Percentiles rank a stretch among this genome's conserved stretches.
Evolutionary conservation across 2,113 vertebrate species (phyloP).

Genomic region (Tauraco erythrolophus): DNA sequence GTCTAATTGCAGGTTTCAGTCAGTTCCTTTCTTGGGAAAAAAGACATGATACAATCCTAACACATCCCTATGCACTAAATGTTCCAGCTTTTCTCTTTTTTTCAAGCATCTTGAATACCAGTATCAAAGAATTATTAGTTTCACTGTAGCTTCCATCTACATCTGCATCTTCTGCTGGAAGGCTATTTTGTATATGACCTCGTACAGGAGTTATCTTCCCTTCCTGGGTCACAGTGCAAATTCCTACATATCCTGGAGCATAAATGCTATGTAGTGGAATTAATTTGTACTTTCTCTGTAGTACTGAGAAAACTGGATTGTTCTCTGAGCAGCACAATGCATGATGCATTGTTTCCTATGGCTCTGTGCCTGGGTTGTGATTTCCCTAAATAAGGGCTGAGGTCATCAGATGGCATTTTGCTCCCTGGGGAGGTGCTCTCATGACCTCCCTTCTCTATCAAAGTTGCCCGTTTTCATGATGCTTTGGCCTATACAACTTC

Average conservation of each 20-base stretch:
- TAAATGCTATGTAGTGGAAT: not conserved
- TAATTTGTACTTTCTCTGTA: not conserved
- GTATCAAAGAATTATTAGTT: not conserved
- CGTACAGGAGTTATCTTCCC: not conserved
- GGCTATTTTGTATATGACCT: not conserved
- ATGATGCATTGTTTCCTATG: conserved; percentile 30
- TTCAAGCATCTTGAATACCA: not conserved
- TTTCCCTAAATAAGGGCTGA: conserved; percentile 24
- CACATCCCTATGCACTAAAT: not conserved
- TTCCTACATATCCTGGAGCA: conserved; percentile 3
- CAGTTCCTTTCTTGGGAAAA: not conserved
- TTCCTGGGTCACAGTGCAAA: conserved; percentile 20
- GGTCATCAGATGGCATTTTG: conserved; percentile 31
- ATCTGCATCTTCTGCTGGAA: not conserved
- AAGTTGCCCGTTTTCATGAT: not conserved
- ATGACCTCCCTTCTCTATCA: not conserved
- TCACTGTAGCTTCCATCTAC: not conserved
- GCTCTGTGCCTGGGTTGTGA: not conserved
- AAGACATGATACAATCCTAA: not conserved
- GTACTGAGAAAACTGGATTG: not conserved
- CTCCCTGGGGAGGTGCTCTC: not conserved
- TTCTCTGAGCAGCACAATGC: not conserved
- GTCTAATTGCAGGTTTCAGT: not conserved
- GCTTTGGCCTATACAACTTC: not conserved
- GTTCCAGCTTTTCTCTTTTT: not conserved